Evolutionary conservation across 2,888 invertebrate genomes (phyloP).

Genomic region (Drosophila putrida): DNA sequence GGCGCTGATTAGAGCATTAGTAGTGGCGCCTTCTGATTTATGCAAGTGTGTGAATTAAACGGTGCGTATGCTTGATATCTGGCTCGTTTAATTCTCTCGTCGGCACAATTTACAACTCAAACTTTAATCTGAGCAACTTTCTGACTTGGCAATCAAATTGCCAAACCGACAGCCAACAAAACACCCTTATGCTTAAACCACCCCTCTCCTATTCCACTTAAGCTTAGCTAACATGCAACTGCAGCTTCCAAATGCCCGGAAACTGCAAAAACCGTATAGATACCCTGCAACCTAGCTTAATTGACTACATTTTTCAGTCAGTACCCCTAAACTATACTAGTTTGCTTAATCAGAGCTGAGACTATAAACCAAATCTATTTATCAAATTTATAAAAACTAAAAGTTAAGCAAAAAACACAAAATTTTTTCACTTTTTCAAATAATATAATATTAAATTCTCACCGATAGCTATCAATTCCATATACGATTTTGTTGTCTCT

Average conservation of each 20-base stretch:
- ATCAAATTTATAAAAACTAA: too few species aligned
- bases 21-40: conserved; percentile 50
- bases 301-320: too few species aligned
- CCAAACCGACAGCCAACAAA: conserved; percentile 43
- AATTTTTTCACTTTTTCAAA: too few species aligned
- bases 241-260: conserved; percentile 23
- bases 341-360: too few species aligned
- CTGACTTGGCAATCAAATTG: conserved; percentile 57
- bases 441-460: too few species aligned
- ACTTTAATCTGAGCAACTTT: conserved; percentile 58
- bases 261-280: conserved; percentile 6
- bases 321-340: too few species aligned
- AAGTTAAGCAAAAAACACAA: too few species aligned
- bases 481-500: too few species aligned
- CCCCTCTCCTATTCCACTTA: neutral
- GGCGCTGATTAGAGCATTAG: conserved; percentile 51
- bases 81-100: conserved; percentile 56
- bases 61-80: conserved; percentile 72
- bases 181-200: conserved; percentile 6
- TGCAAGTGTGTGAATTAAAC: conserved; percentile 36
- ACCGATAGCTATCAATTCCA: too few species aligned
- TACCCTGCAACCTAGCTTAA: neutral
- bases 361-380: too few species aligned
- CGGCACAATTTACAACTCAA: conserved; percentile 69
- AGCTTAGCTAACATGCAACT: conserved; percentile 24